Base-by-base conservation (phyloP, 2,797 vertebrate species). In the Coendou prehensilis region DNA sequence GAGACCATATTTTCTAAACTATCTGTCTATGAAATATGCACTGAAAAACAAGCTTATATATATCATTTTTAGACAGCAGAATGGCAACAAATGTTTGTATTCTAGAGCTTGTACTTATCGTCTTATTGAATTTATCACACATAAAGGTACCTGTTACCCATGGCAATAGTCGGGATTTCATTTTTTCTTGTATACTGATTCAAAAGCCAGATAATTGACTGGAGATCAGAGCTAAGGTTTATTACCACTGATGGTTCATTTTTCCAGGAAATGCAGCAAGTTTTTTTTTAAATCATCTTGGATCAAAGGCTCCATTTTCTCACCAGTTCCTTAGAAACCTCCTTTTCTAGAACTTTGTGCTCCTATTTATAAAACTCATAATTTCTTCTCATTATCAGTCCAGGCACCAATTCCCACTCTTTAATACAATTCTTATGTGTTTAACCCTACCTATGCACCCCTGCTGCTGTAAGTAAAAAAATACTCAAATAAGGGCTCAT, bases 61-160 rank as follows among this genome's bases (percentile, higher is more conserved):
- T 63, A 9, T 18, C 30, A 80, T 54, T 90, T 91, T 93, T 94
- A 87, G 81, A 69, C 96, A 93, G 15, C 1, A 87, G 88, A 87
- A 71, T 85, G 6, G 5, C 57, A 67, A 91, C n/a, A 45, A 84
- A 20, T 89, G 20, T 63, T 94, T 50, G 57, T 37, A 94, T 75
- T 86, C 33, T 33, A 59, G 17, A 67, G 28, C 22, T 87, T 61
- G 9, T 56, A 63, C 56, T 71, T 79, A 59, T 95, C 86, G 85
- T 95, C 64, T 81, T 84, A 73, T 81, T 52, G 7, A 83, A 50
- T 86, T 17, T 83, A 37, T 89, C 33, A 3, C 18, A 73, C 64
- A 71, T 33, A 7, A 79, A 75, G 23, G 6, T 57, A 59, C 5
- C 8, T 92, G 3, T 64, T 30, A 52, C 28, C n/a, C 15, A 28